These are phyloP conservation scores for Drosophila affinis DNA, from an alignment of 2,888 invertebrate species.

Conservation along the genomic window DNA sequence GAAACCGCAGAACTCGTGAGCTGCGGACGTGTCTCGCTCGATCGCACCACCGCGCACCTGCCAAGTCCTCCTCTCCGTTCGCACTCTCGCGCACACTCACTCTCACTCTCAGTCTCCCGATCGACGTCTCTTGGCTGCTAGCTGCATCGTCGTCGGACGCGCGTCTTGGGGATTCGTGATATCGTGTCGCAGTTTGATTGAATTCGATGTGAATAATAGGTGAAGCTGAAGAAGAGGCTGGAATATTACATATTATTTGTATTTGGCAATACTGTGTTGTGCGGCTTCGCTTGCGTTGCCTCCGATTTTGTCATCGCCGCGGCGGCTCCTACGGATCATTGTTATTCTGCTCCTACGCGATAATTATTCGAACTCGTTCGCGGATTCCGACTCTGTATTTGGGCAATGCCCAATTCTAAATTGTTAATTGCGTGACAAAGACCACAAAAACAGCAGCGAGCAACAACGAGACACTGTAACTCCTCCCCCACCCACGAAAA, in stretches of 20 bases:
- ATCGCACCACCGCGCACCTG: conserved; percentile 61
- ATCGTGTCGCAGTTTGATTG: conserved; percentile 78
- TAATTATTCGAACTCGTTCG: conserved; percentile 61
- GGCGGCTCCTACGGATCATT: conserved; percentile 40
- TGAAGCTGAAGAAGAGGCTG: conserved; percentile 48
- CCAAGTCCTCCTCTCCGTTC: conserved; percentile 16
- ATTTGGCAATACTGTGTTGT: conserved; percentile 61
- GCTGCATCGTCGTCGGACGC: conserved; percentile 26
- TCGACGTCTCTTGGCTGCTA: conserved; percentile 9
- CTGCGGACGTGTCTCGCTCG: conserved; percentile 81
- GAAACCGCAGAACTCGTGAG: conserved; percentile 81
- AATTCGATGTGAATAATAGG: conserved; percentile 53
- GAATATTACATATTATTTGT: conserved; percentile 73
- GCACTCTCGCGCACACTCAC: conserved; percentile 21
- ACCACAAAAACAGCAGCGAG: conserved; percentile 17
- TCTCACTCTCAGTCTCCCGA: conserved; percentile 13
- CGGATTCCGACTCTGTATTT: conserved; percentile 40
- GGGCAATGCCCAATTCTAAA: conserved; percentile 75
- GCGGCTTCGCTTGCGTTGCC: conserved; percentile 37
- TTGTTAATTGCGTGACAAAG: conserved; percentile 65
- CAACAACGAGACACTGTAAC: conserved; percentile 27
- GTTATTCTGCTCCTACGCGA: conserved; percentile 69
- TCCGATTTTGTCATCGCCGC: conserved; percentile 55
- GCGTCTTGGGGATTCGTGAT: conserved; percentile 64
- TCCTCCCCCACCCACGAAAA: conserved; percentile 42